Base-by-base conservation (phyloP, 2,113 vertebrate genomes). In the Anarrhichthys ocellatus region DNA sequence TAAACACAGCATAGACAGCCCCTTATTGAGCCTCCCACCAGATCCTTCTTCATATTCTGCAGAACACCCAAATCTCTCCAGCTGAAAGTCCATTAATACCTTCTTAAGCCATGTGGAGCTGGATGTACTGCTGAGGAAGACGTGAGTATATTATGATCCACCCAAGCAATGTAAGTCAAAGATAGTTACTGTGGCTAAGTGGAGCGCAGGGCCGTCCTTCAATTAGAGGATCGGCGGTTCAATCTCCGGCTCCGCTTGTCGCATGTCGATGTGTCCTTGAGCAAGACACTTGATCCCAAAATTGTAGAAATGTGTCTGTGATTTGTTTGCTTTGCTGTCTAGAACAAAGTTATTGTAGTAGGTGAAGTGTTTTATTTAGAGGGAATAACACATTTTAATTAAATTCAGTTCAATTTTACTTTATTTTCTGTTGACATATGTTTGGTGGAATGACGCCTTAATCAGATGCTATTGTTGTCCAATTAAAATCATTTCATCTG, bases 21-120 rank as follows among this genome's bases (percentile, higher is more conserved):
- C 9, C 24, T 50, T 38, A 70, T 79, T 86, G 76, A 78, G 62
- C 63, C 58, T 38, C 74, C 71, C 67, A 36, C 48, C 75, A 58
- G 24, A 87, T 82, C 44, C 34, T 0, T 52, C 72, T 64, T 68
- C 67, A 69, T 65, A 83, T 77, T 52, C 72, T 1, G 10, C 40
- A 80, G 22, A 76, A 78, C 61, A 73, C 20, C 34, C 11, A 70
- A 38, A 86, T 72, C 72, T 80, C 62, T 77, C 7, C 38, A 13
- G 22, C 59, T 67, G 73, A 86, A 76, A 78, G 70, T 52, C 24
- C 66, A 4, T 81, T 64, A 79, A 71, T 75, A 71, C 75, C 65
- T 44, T 36, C 59, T 81, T 48, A 56, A 66, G 54, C 62, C 72
- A 38, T 2, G 46, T 42, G 15, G 76, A 83, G 52, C 61, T 58